These are phyloP conservation scores for Irena cyanogastra DNA, from an alignment of 2,113 vertebrate genomes.

Conservation along the genomic window DNA sequence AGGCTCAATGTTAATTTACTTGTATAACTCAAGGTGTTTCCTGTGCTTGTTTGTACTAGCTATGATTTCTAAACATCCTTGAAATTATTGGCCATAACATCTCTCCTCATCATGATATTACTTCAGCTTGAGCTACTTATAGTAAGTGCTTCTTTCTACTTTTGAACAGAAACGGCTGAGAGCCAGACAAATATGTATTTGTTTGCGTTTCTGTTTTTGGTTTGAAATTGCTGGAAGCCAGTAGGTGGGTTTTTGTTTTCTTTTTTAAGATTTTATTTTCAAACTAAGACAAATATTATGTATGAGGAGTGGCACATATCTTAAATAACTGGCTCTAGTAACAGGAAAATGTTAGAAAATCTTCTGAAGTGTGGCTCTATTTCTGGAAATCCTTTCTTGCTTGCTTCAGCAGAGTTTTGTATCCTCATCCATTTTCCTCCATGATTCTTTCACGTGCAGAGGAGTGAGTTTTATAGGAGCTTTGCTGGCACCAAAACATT, in stretches of 20 bases:
- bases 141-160: conserved; percentile 25
- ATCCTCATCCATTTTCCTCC: neutral
- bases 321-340: neutral
- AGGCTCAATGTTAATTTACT: neutral
- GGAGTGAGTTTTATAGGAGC: neutral
- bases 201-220: conserved; percentile 45
- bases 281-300: conserved; percentile 19
- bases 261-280: conserved; percentile 3
- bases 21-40: conserved; percentile 51
- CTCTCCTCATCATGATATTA: neutral
- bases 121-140: neutral
- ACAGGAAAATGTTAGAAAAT: neutral
- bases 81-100: conserved; percentile 1
- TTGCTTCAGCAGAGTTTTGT: neutral
- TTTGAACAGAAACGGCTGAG: neutral
- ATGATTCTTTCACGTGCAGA: neutral
- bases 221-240: conserved; percentile 42
- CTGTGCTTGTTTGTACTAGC: conserved; percentile 40
- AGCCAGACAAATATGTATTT: conserved; percentile 10
- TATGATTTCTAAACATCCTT: conserved; percentile 49
- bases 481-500: neutral
- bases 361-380: neutral
- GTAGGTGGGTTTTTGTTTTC: conserved; percentile 1
- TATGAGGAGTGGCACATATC: neutral
- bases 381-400: conserved; percentile 10